Percentiles rank a stretch among this genome's conserved stretches.
Evolutionary conservation across 2,888 invertebrate species (phyloP).

Genomic region (Halocaridina rubra): DNA sequence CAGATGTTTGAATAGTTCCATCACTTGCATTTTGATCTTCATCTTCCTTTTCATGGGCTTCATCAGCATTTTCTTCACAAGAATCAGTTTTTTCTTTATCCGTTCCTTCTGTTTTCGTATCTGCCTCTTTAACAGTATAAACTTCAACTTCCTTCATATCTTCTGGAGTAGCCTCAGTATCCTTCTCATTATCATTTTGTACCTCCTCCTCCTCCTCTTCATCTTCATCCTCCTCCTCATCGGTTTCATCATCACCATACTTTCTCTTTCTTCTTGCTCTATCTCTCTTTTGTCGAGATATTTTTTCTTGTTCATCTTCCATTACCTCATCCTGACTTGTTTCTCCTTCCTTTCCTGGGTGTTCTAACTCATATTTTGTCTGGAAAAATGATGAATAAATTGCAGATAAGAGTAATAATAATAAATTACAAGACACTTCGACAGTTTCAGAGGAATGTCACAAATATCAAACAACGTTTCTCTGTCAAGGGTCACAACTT

Average conservation of each 20-base stretch:
- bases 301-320: neutral
- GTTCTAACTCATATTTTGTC: neutral
- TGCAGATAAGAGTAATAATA: no score
- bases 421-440: no score
- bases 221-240: neutral
- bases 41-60: neutral
- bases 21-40: neutral
- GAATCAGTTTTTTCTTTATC: neutral
- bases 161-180: no score
- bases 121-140: no score
- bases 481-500: no score
- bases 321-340: neutral
- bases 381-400: neutral
- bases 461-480: no score
- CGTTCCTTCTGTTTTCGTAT: neutral
- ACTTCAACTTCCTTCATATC: no score
- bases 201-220: neutral
- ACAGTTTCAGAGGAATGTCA: no score
- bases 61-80: neutral
- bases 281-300: neutral
- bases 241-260: neutral
- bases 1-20: neutral
- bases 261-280: neutral
- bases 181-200: neutral
- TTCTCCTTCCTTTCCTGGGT: neutral